Percentiles rank a stretch among this genome's conserved stretches.
phyloP scores from a whole-genome alignment of 2,113 vertebrate species.

The Pseudois nayaur region DNA sequence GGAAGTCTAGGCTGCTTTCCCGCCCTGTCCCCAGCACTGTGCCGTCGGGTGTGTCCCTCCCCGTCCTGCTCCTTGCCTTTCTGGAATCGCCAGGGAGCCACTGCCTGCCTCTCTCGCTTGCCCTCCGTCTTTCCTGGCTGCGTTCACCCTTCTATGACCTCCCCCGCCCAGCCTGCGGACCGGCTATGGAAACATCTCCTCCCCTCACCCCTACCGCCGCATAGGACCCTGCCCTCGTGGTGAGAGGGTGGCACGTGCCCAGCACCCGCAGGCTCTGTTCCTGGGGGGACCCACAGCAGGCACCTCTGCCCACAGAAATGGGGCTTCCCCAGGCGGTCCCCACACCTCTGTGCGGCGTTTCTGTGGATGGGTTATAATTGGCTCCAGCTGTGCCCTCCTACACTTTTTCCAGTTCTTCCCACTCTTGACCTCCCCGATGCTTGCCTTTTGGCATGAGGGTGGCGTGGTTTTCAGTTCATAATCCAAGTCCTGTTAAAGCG shows the following conservation, averaged over 20 bases:
- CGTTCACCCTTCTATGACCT: fast-evolving
- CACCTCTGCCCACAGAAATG: not conserved
- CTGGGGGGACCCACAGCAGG: fast-evolving
- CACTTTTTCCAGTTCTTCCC: not conserved
- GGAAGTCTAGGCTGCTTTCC: not conserved
- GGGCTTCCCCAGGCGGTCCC: not conserved
- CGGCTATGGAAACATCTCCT: not conserved
- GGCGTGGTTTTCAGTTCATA: not conserved
- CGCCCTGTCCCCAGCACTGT: too few species aligned
- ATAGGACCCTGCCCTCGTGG: too few species aligned
- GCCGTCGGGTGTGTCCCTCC: fast-evolving
- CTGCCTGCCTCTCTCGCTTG: not conserved
- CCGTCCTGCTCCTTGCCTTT: not conserved
- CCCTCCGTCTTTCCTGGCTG: not conserved
- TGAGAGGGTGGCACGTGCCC: not conserved
- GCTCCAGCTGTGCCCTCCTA: not conserved
- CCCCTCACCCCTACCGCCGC: not conserved
- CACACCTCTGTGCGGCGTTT: fast-evolving
- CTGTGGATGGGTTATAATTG: not conserved
- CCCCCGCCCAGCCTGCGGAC: too few species aligned
- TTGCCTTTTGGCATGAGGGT: not conserved
- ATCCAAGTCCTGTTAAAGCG: not conserved
- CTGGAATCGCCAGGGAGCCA: not conserved
- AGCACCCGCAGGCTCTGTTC: fast-evolving
- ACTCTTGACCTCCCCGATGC: not conserved